Percentiles rank a stretch among this genome's conserved stretches.
These are phyloP conservation scores for Oedothorax gibbosus DNA, from an alignment of 1,140 invertebrate genomes.

Conservation along the genomic window DNA sequence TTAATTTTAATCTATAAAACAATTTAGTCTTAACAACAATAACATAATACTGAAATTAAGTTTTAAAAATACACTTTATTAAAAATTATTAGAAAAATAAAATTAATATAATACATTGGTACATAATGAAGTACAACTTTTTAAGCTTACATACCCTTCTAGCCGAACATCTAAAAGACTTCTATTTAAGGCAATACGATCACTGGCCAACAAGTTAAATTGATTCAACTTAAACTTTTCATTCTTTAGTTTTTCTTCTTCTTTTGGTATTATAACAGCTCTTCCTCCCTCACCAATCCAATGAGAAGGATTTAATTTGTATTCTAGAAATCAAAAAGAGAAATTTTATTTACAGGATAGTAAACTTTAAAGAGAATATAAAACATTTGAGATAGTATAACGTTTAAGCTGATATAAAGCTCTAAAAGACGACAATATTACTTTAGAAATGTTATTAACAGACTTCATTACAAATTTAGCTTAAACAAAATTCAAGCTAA, in stretches of 20 bases:
- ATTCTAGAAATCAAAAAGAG: constrained; percentile 29
- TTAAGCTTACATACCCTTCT: constrained; percentile 75
- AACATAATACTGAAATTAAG: too few relatives aligned
- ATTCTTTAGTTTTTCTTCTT: constrained; percentile 87
- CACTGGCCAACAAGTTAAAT: constrained; percentile 97
- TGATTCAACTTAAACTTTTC: constrained; percentile 96
- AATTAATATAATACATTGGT: not conserved
- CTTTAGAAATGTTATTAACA: not conserved
- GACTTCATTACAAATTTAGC: not conserved
- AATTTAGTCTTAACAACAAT: too few relatives aligned
- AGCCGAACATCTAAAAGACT: constrained; percentile 94
- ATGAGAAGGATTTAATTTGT: constrained; percentile 68
- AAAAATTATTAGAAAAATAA: not conserved
- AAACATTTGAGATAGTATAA: not conserved
- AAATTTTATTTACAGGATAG: not conserved
- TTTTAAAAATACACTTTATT: too few relatives aligned
- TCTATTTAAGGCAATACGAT: constrained; percentile 96
- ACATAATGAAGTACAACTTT: not conserved
- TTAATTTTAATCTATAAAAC: too few relatives aligned
- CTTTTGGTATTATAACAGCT: constrained; percentile 85
- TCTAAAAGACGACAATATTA: not conserved
- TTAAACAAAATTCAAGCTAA: not conserved
- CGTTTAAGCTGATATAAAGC: too few relatives aligned
- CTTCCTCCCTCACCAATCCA: constrained; percentile 89
- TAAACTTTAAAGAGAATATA: not conserved